phyloP scores from a whole-genome alignment of 1,140 invertebrate genomes.

The Drosophila prosaltans region DNA sequence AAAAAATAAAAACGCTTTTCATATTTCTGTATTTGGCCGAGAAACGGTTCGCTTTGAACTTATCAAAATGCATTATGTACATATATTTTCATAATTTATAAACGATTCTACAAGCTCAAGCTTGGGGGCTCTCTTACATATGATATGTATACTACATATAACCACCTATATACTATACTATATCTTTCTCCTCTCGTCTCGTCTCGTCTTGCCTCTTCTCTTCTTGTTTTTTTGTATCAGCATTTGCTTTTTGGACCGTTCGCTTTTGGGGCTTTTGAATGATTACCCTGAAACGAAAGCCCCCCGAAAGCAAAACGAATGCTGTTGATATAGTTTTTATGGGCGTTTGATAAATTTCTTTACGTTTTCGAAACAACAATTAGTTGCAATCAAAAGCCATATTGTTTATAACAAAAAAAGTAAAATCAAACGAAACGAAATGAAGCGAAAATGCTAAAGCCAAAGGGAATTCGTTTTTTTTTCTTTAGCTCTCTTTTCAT shows the following conservation, averaged over 20 bases:
- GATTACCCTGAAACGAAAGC: conserved; percentile 53
- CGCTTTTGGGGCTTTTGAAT: conserved; percentile 52
- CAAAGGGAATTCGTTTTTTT: conserved; percentile 36
- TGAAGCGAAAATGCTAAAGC: conserved; percentile 17
- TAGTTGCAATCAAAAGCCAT: conserved; percentile 76
- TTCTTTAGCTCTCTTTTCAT: background rate
- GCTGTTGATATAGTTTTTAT: conserved; percentile 78
- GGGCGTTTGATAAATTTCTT: conserved; percentile 78
- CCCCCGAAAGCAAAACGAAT: conserved; percentile 39
- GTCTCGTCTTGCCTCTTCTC: background rate
- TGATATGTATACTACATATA: too few relatives aligned
- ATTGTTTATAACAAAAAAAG: conserved; percentile 58
- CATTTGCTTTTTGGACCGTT: background rate
- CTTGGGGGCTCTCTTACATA: conserved; percentile 36
- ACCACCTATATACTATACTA: too few relatives aligned
- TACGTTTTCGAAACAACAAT: conserved; percentile 70
- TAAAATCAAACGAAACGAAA: background rate
- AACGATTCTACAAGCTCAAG: conserved; percentile 64
- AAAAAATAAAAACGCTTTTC: conserved; percentile 58
- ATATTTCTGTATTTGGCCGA: conserved; percentile 49
- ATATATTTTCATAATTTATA: conserved; percentile 81
- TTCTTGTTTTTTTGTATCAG: background rate
- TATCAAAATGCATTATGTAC: conserved; percentile 71
- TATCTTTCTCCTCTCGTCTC: background rate
- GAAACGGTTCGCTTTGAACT: conserved; percentile 74